Base-by-base conservation (phyloP, 2,888 invertebrate genomes). In the Steinernema scapterisci region DNA sequence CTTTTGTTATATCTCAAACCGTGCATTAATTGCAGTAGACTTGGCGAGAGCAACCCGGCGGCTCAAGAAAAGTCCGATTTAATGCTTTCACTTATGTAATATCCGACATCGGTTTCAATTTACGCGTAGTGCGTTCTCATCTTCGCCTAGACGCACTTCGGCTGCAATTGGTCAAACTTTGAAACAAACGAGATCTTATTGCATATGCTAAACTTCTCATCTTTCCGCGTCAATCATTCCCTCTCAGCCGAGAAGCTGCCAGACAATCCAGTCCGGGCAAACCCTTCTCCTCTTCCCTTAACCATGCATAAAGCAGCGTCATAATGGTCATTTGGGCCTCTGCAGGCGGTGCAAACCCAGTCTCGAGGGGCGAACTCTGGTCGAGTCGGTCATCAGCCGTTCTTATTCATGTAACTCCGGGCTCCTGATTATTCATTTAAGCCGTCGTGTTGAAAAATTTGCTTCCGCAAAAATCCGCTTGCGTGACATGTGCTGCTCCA, bases 401-500 rank as follows among this genome's bases (percentile, higher is more conserved):
- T 1, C 38, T 38, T 38, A 38, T 38, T n/a, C 63, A 63, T 31
- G 23, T 16, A 63, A 54, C 54, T 16, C 31, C 31, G 3, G 27
- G 23, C 63, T 63, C 23, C 7, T 19, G 52, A 52, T 63, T 63
- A 63, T 63, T 27, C 63, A 63, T 63, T 63, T 63, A 63, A 31
- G 11, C 27, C 27, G 1, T 63, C 27, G 16, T 23, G 48, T 38
- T 38, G 38, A 38, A 38, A 38, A 38, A 38, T 38, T 38, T 19
- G 48, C 48, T 48, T 48, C 48, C 52, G 23, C 23, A 23, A 19
- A 52, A 21, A 3, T 9, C 52, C 3, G 19, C 11, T n/a, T 23
- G 52, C 52, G 52, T 52, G 52, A 21, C 52, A 21, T 48, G 7
- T 16, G 48, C 52, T 23, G 38, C 38, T 38, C 38, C 38, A 38